phyloP scores from a whole-genome alignment of 2,797 vertebrate species.

The Acridotheres tristis region DNA sequence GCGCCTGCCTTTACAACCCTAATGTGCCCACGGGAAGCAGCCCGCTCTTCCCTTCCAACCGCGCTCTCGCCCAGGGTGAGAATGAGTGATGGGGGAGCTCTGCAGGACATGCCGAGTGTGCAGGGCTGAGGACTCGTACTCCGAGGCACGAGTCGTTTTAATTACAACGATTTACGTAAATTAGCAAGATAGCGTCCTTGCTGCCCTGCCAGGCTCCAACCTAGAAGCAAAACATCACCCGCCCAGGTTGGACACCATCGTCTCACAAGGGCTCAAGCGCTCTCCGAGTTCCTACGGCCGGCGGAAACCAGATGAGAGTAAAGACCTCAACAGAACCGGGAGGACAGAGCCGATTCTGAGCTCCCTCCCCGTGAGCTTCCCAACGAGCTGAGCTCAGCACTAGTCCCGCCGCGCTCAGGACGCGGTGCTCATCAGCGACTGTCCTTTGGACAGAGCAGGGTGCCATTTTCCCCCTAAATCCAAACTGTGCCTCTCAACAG shows the following conservation, averaged over 20 bases:
- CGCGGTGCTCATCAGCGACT: not conserved
- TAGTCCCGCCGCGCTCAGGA: not conserved
- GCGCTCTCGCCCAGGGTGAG: not conserved
- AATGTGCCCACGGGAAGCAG: not conserved
- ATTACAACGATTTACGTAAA: slow-evolving; percentile 8
- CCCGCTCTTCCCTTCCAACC: not conserved
- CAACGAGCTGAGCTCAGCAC: not conserved
- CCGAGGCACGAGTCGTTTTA: not conserved
- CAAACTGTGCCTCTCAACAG: not conserved
- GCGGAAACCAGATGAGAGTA: not conserved
- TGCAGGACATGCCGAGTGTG: not conserved
- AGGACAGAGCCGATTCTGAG: not conserved
- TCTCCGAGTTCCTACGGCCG: not conserved
- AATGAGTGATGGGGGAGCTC: not conserved
- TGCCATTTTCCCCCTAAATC: not conserved
- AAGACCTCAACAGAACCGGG: not conserved
- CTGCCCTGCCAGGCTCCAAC: not conserved
- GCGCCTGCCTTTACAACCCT: not conserved
- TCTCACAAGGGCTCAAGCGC: not conserved
- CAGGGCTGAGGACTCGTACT: not conserved
- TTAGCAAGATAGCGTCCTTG: not conserved
- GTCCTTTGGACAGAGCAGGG: not conserved
- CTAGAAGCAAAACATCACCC: not conserved
- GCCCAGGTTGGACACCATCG: not conserved
- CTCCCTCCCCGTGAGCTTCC: not conserved